Evolutionary conservation across 2,888 invertebrate genomes (phyloP).

Genomic region (Phalera bucephala): DNA sequence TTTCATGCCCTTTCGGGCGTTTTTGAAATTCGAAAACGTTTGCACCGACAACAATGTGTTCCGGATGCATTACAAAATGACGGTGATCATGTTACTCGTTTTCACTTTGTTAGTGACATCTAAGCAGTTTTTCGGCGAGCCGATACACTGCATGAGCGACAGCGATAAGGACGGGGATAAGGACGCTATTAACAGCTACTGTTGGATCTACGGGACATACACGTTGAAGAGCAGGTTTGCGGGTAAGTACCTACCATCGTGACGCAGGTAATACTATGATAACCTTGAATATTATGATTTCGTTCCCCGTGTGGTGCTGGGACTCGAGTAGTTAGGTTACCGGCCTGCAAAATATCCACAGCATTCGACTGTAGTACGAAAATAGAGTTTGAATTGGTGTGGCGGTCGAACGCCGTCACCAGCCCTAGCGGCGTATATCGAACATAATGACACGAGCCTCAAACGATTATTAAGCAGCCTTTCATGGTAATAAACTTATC

Average conservation of each 20-base stretch:
- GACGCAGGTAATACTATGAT: too few species aligned
- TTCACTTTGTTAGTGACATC: conserved; percentile 90
- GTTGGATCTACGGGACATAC: conserved; percentile 91
- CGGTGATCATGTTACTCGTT: conserved; percentile 87
- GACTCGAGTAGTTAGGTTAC: too few species aligned
- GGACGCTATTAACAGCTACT: conserved; percentile 88
- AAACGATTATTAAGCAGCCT: too few species aligned
- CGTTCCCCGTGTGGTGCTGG: too few species aligned
- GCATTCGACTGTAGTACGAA: too few species aligned
- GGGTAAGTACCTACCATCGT: conserved; percentile 49
- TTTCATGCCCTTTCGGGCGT: conserved; percentile 85
- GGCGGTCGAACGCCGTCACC: too few species aligned
- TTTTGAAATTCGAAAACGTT: conserved; percentile 86
- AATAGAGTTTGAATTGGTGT: too few species aligned
- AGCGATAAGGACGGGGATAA: conserved; percentile 70
- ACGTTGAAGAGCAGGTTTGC: conserved; percentile 74
- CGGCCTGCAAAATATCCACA: too few species aligned
- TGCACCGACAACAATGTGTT: conserved; percentile 90
- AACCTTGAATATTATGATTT: too few species aligned
- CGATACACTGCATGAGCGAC: conserved; percentile 88
- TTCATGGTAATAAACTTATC: too few species aligned
- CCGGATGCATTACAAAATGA: conserved; percentile 88
- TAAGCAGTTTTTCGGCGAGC: conserved; percentile 93
- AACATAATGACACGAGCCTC: too few species aligned
- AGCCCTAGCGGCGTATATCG: too few species aligned